These are phyloP conservation scores for Tricholaema leucomelas DNA, from an alignment of 2,113 vertebrate genomes.

Conservation along the genomic window DNA sequence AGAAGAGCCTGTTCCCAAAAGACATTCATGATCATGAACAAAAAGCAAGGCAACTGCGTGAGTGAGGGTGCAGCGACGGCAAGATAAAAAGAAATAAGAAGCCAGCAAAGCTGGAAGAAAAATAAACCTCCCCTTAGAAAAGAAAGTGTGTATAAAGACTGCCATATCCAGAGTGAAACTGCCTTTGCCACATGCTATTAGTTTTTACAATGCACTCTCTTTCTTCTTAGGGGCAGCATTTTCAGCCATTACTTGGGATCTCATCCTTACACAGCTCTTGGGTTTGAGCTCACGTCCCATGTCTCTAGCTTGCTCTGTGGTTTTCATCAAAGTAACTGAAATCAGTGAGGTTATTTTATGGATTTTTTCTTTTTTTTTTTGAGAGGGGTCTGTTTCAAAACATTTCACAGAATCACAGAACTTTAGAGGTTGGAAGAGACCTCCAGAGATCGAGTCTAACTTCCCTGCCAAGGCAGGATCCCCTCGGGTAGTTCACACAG, in stretches of 20 bases:
- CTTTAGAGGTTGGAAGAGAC: too few species aligned
- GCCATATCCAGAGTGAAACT: background rate
- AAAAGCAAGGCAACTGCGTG: constrained; percentile 57
- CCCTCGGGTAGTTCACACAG: too few species aligned
- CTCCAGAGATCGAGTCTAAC: too few species aligned
- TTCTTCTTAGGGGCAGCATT: background rate
- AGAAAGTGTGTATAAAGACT: background rate
- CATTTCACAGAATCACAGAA: background rate
- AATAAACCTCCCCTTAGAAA: constrained; percentile 30
- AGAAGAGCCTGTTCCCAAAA: constrained; percentile 79
- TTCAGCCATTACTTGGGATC: background rate
- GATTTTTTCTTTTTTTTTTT: too few species aligned
- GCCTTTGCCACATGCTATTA: background rate
- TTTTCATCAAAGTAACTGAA: background rate
- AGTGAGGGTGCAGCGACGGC: constrained; percentile 7
- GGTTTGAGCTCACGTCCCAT: background rate
- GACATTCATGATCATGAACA: constrained; percentile 74
- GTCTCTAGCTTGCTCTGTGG: background rate
- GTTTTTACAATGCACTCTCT: background rate
- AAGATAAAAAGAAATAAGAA: constrained; percentile 67
- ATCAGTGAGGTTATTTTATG: background rate
- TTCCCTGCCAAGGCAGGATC: too few species aligned
- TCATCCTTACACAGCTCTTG: background rate
- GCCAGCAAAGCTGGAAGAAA: constrained; percentile 55
- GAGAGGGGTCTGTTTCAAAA: background rate